Base-by-base conservation (phyloP, 64 coral and sea anemone species). In the Anthopleura sola region DNA sequence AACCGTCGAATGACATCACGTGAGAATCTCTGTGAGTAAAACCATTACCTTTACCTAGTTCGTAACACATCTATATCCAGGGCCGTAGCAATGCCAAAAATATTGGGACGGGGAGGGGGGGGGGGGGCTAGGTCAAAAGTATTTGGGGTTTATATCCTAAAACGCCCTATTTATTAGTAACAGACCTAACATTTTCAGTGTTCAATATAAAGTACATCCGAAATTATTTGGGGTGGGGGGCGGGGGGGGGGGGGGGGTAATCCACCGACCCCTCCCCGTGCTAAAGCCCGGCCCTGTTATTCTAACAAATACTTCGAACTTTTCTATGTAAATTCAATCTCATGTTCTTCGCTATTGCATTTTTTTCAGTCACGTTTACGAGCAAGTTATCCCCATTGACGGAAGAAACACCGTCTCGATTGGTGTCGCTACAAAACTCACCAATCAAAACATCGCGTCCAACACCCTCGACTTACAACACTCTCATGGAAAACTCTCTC, bases 401-500 rank as follows among this genome's bases (percentile, higher is more conserved):
- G 18, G 94, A 96, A 86, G 94, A 96, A 37, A 90, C 94, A 7
- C 94, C 94, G 7, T 96, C 94, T 4, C 90, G 90, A 28, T 17
- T 96, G 78, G 87, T 96, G 66, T 96, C 94, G 46, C 80, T 96
- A 15, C 94, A 96, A 58, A 96, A 92, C 68, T 96, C 94, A 56
- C 94, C 94, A 15, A 82, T 89, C 18, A 96, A 96, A 37, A 86
- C 23, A 49, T 83, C 90, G 49, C 88, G 94, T 14, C 79, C 80
- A 19, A 79, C 87, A 34, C 84, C 84, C 24, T 83, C 84, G n/a
- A 80, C 87, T 32, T 57, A 56, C 78, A 60, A 83, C 14, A 58
- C 82, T 36, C 23, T 83, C 21, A 60, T 60, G 18, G 82, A 83
- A 57, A 55, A 49, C 24, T 12, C 44, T 60, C 14, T 55, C 36